Evolutionary conservation across 2,888 invertebrate species (phyloP).

Genomic region (Erebia aethiops): DNA sequence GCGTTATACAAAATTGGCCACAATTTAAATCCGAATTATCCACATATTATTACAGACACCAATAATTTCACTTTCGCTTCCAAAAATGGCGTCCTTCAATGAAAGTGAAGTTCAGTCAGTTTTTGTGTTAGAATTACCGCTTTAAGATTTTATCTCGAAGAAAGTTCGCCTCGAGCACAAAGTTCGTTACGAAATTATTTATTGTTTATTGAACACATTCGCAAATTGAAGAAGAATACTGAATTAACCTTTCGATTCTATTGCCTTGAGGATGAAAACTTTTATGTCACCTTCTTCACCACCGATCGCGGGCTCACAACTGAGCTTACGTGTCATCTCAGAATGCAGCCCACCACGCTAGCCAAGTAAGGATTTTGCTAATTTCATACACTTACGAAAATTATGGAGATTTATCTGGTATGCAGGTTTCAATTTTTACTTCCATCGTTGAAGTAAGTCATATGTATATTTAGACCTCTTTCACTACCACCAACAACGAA

Average conservation of each 20-base stretch:
- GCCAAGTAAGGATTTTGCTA: too few species aligned
- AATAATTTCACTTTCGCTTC: conserved; percentile 34
- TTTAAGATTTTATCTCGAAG: conserved; percentile 29
- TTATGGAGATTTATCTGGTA: too few species aligned
- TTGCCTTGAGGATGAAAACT: neutral
- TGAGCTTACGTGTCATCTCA: too few species aligned
- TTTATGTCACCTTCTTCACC: neutral
- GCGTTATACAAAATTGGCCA: too few species aligned
- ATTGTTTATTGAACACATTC: conserved; percentile 11
- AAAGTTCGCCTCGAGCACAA: conserved; percentile 34
- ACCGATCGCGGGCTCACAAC: too few species aligned
- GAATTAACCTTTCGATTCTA: neutral
- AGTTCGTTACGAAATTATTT: conserved; percentile 1
- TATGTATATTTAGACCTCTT: too few species aligned
- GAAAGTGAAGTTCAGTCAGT: conserved; percentile 1
- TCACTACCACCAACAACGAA: too few species aligned
- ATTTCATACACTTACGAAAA: too few species aligned
- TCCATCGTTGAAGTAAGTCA: too few species aligned
- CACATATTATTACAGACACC: neutral
- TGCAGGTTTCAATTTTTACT: too few species aligned
- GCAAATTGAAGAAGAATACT: neutral
- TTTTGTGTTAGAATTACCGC: conserved; percentile 21
- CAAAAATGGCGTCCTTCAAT: conserved; percentile 25
- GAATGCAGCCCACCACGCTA: too few species aligned
- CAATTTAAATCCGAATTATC: too few species aligned